These are phyloP conservation scores for Torymus texanus DNA, from an alignment of 2,888 invertebrate genomes.

Conservation along the genomic window DNA sequence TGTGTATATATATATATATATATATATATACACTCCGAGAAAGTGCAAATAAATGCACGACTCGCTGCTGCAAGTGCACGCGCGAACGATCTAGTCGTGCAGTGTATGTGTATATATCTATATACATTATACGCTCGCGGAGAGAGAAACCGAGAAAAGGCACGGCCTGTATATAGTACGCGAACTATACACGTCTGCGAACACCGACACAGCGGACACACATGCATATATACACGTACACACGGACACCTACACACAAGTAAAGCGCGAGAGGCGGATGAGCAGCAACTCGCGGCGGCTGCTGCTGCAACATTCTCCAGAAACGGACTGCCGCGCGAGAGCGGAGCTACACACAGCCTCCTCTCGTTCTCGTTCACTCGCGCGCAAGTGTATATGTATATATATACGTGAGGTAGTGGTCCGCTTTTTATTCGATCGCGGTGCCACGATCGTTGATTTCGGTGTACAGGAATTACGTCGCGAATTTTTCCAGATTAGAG, in stretches of 20 bases:
- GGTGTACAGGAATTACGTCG: too few relatives aligned
- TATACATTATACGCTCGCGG: background rate
- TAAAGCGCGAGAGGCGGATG: background rate
- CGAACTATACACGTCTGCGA: too few relatives aligned
- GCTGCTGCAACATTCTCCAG: slow-evolving; percentile 34
- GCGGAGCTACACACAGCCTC: background rate
- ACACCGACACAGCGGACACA: background rate
- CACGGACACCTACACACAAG: background rate
- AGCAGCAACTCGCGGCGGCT: background rate
- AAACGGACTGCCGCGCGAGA: slow-evolving; percentile 14
- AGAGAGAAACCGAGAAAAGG: slow-evolving; percentile 16
- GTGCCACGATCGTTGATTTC: too few relatives aligned
- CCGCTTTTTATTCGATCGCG: too few relatives aligned
- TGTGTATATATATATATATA: too few relatives aligned
- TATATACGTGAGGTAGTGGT: too few relatives aligned
- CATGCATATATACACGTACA: background rate
- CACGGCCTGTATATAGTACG: background rate
- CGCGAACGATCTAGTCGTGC: too few relatives aligned
- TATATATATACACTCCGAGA: background rate
- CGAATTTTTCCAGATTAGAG: too few relatives aligned
- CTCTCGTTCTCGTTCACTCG: slow-evolving; percentile 12
- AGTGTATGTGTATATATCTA: too few relatives aligned
- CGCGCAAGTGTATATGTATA: background rate
- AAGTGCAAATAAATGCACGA: slow-evolving; percentile 7
- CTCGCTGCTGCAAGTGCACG: slow-evolving; percentile 2